A percentile compares a stretch with the other conserved stretches of the same genome.
Conservation (phyloP, 2,888 invertebrate species). For the Panopea generosa region DNA sequence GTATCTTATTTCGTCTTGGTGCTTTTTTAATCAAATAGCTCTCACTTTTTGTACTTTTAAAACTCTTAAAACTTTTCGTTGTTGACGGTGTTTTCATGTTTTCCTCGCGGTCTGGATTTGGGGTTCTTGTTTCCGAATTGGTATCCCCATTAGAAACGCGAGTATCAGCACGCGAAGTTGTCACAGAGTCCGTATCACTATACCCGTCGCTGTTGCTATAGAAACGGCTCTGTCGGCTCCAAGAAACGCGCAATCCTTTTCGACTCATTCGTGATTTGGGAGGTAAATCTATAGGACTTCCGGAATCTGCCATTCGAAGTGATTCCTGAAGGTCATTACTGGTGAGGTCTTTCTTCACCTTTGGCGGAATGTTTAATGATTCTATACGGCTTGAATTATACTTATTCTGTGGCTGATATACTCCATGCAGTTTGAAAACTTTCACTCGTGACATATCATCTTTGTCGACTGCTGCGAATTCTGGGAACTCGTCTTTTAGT, state of each 20-base stretch:
- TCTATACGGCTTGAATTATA: slow-evolving; percentile 57
- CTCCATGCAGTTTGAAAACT: slow-evolving; percentile 68
- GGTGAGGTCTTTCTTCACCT: not conserved
- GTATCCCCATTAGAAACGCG: slow-evolving; percentile 19
- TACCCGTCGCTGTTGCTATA: slow-evolving; percentile 32
- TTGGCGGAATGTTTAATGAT: slow-evolving; percentile 5
- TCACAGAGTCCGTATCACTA: slow-evolving; percentile 20
- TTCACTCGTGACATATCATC: slow-evolving; percentile 68
- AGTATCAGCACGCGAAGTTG: slow-evolving; percentile 27
- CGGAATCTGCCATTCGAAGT: slow-evolving; percentile 23
- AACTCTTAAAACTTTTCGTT: slow-evolving; percentile 44
- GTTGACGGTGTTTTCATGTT: slow-evolving; percentile 31
- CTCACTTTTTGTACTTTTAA: slow-evolving; percentile 33
- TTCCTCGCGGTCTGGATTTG: slow-evolving; percentile 11
- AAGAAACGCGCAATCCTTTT: slow-evolving; percentile 67
- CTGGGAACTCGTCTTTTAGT: slow-evolving; percentile 33
- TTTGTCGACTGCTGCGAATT: slow-evolving; percentile 62
- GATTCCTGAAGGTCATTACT: slow-evolving; percentile 4
- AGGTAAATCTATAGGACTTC: slow-evolving; percentile 47
- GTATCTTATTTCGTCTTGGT: slow-evolving; percentile 60
- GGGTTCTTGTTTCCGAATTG: not conserved
- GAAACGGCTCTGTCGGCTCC: slow-evolving; percentile 64
- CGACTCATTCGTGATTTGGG: slow-evolving; percentile 54
- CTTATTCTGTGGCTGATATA: slow-evolving; percentile 69
- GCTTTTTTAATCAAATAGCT: slow-evolving; percentile 29